A percentile compares a stretch with the other conserved stretches of the same genome.
These are phyloP conservation scores for Zosterops pallidus DNA, from an alignment of 2,113 vertebrate species.

Conservation along the genomic window DNA sequence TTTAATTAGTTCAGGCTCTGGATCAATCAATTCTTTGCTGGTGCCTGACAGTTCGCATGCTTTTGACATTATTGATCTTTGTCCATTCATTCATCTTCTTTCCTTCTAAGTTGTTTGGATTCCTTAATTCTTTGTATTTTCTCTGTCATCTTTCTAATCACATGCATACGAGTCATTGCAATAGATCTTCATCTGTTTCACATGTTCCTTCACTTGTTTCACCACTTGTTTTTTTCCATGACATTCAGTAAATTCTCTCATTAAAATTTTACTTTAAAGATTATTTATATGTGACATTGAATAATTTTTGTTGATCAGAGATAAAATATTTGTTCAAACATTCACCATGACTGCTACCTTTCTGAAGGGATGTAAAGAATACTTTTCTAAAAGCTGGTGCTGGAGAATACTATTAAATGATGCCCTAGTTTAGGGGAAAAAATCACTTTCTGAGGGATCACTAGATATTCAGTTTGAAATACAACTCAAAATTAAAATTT, in stretches of 20 bases:
- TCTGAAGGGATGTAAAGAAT: background rate
- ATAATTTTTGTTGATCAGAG: background rate
- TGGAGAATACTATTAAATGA: background rate
- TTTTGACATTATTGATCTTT: slow-evolving; percentile 52
- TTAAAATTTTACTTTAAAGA: slow-evolving; percentile 6
- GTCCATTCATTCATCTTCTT: slow-evolving; percentile 31
- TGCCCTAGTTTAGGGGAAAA: background rate
- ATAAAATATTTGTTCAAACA: background rate
- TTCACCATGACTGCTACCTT: background rate
- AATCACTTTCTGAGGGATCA: background rate
- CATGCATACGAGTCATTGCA: background rate
- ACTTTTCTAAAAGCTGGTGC: background rate
- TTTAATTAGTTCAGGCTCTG: slow-evolving; percentile 56
- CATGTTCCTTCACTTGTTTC: background rate
- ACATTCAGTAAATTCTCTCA: background rate
- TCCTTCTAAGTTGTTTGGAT: slow-evolving; percentile 2
- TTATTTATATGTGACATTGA: background rate
- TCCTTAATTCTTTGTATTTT: slow-evolving; percentile 33
- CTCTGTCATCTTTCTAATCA: slow-evolving; percentile 25
- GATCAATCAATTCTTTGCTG: slow-evolving; percentile 40
- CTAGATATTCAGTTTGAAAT: background rate
- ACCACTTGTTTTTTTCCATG: background rate
- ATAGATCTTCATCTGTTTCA: slow-evolving; percentile 4
- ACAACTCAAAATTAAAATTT: background rate
- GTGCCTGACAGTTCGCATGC: background rate